Base-by-base conservation (phyloP, 1,140 invertebrate genomes). In the Drosophila carrolli region DNA sequence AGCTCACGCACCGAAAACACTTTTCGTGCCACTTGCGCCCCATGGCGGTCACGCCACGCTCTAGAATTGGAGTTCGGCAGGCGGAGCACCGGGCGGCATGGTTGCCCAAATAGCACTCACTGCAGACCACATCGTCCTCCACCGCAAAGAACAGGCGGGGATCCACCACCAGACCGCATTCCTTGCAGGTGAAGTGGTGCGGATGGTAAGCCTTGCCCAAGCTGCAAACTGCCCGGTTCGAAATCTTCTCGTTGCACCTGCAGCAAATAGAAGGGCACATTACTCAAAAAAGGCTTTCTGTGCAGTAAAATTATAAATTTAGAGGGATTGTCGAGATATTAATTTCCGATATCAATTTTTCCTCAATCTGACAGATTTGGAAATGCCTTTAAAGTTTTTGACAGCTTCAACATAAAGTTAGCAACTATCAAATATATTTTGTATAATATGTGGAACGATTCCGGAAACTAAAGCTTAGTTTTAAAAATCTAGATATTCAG, bases 1-100 rank as follows among this genome's bases (percentile, higher is more conserved):
- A 78, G 23, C 55, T 73, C 27, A 78, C 40, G 32, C 76, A 78
- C 14, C 51, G 67, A 23, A 78, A 78, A 48, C 76, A 78, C 29
- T 61, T 66, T 14, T 78, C 75, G 40, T 78, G 76, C 76, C 76
- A 78, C 59, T 78, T 78, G 40, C 67, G 59, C 10, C 67, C 75
- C 29, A 47, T 23, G 9, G 75, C 41, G 4, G 19, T 14, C 4
- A 78, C 23, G n/a, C 35, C 35, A 11, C 76, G 76, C 8, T 29
- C 48, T 23, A 66, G 14, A 4, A 78, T 78, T 7, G 59, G 43
- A 5, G n/a, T 29, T 1, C 55, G 35, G 29, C 76, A 78, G 35
- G 54, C 38, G n/a, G 27, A 66, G 19, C 76, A 78, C 23, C 56
- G 58, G 1, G 37, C 14, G 11, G 67, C 76, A 46, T 78, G 46